phyloP scores from a whole-genome alignment of 2,797 vertebrate genomes.

The Champsocephalus gunnari region DNA sequence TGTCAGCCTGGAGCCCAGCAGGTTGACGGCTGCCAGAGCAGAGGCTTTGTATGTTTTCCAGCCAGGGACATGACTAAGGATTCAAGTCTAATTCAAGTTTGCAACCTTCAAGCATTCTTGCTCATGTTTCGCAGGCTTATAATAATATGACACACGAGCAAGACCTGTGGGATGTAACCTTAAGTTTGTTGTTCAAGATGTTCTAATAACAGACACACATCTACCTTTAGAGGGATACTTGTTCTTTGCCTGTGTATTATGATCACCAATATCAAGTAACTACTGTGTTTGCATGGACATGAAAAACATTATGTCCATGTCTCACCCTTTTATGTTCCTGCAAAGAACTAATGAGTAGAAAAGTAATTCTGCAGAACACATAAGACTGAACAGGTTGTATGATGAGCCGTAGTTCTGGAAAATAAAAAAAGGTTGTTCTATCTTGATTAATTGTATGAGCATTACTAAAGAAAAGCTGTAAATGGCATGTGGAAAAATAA shows the following conservation, averaged over 20 bases:
- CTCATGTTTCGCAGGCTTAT: constrained; percentile 1
- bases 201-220: background rate
- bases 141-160: constrained; percentile 11
- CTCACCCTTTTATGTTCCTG: background rate
- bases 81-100: constrained; percentile 6
- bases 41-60: constrained; percentile 28
- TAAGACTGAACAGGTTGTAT: background rate
- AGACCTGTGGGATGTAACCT: background rate
- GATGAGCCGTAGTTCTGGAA: constrained; percentile 26
- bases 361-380: constrained; percentile 1
- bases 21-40: constrained; percentile 33
- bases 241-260: too few relatives aligned
- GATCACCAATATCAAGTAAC: too few relatives aligned
- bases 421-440: background rate
- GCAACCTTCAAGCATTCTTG: constrained; percentile 17
- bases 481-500: background rate
- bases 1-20: constrained; percentile 18
- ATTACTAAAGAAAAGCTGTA: constrained; percentile 20
- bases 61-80: constrained; percentile 23
- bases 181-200: too few relatives aligned
- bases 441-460: constrained; percentile 7
- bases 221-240: background rate
- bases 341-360: background rate
- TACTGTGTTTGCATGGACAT: too few relatives aligned
- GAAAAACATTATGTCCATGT: background rate